Percentiles rank a stretch among this genome's conserved stretches.
Conservation (phyloP, 2,113 vertebrate species). For the Columba livia region DNA sequence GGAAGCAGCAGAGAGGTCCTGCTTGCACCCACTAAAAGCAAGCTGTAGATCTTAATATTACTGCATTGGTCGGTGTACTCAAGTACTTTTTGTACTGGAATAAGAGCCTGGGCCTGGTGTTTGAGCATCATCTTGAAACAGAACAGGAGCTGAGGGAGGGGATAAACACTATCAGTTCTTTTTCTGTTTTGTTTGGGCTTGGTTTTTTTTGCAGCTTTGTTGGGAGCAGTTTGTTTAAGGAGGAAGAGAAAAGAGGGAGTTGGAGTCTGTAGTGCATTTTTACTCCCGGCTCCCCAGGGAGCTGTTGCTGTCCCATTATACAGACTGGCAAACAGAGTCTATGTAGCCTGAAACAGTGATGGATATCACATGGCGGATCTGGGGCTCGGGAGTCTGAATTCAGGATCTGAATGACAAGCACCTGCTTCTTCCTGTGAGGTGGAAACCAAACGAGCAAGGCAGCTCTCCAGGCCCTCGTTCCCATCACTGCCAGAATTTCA, state of each 20-base stretch:
- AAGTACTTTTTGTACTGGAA: not conserved
- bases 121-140: not conserved
- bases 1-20: not conserved
- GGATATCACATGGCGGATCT: not conserved
- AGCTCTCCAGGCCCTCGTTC: not conserved
- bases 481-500: not conserved
- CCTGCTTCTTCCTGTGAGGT: not conserved
- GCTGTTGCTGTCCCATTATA: not conserved
- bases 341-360: not conserved
- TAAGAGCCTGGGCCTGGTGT: not conserved
- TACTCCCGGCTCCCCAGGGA: not conserved
- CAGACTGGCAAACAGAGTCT: not conserved
- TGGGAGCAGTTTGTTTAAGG: not conserved
- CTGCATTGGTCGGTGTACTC: not conserved
- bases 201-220: not conserved
- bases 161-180: not conserved
- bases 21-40: not conserved
- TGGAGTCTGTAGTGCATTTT: not conserved
- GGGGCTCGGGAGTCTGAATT: not conserved
- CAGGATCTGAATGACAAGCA: not conserved
- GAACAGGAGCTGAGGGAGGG: not conserved
- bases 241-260: not conserved
- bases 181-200: not conserved
- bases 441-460: not conserved
- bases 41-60: not conserved